These are phyloP conservation scores for Rallus limicola DNA, from an alignment of 2,113 vertebrate genomes.

Conservation along the genomic window DNA sequence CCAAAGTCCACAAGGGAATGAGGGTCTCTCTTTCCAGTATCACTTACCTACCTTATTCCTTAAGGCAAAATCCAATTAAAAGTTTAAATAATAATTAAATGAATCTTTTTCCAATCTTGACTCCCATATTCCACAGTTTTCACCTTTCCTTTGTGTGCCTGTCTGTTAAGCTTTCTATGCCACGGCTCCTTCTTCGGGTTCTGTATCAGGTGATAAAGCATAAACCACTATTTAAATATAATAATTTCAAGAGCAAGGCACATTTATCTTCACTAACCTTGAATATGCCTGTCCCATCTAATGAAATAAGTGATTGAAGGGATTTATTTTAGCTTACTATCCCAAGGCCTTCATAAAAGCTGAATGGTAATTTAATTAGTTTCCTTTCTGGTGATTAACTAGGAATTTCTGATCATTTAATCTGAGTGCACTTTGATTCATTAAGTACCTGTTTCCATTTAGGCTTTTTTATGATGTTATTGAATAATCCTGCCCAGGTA, in stretches of 20 bases:
- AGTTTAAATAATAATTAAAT: not conserved
- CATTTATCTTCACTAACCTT: constrained; percentile 60
- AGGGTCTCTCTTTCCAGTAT: not conserved
- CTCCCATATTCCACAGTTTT: not conserved
- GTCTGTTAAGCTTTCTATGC: not conserved
- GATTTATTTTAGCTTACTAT: constrained; percentile 9
- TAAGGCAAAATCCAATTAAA: not conserved
- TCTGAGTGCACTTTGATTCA: constrained; percentile 62
- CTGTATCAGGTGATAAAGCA: not conserved
- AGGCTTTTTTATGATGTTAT: not conserved
- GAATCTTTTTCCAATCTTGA: not conserved
- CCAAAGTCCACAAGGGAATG: not conserved
- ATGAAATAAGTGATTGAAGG: constrained; percentile 65
- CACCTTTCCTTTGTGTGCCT: accelerated
- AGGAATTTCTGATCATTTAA: constrained; percentile 63
- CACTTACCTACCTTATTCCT: not conserved
- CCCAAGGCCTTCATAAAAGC: constrained; percentile 27
- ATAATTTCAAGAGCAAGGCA: constrained; percentile 18
- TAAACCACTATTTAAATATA: constrained; percentile 23
- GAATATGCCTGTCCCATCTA: constrained; percentile 29
- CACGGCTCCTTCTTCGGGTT: not conserved
- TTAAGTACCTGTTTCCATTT: constrained; percentile 49
- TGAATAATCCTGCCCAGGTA: not conserved
- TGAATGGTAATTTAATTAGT: constrained; percentile 71
- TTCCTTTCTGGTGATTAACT: constrained; percentile 71